These are phyloP conservation scores for Macrotus californicus DNA, from an alignment of 2,113 vertebrate genomes.

Conservation along the genomic window DNA sequence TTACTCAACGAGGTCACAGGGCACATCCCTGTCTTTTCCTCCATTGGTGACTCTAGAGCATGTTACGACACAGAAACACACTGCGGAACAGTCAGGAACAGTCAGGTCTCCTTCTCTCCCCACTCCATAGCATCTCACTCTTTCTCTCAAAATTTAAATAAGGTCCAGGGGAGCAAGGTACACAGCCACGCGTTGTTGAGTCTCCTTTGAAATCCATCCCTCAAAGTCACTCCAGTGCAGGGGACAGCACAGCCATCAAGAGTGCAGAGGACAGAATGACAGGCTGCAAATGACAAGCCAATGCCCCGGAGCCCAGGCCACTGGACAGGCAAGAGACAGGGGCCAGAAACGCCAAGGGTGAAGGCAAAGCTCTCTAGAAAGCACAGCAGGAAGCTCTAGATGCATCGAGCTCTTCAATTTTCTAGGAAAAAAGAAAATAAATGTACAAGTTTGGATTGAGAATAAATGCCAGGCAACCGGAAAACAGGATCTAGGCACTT, in stretches of 20 bases:
- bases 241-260: constrained; percentile 64
- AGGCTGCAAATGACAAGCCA: not conserved
- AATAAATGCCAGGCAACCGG: not conserved
- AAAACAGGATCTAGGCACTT: not conserved
- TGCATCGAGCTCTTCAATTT: not conserved
- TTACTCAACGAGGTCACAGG: constrained; percentile 46
- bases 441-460: not conserved
- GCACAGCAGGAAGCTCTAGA: too few species aligned
- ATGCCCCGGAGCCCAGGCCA: not conserved
- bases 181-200: constrained; percentile 69
- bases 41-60: constrained; percentile 65
- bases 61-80: constrained; percentile 72
- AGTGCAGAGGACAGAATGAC: constrained; percentile 51
- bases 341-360: not conserved
- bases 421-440: not conserved
- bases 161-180: constrained; percentile 71
- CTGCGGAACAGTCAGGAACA: constrained; percentile 76
- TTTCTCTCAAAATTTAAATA: constrained; percentile 76
- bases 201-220: constrained; percentile 75
- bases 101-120: constrained; percentile 68
- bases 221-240: constrained; percentile 68
- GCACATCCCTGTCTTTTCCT: constrained; percentile 71
- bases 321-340: not conserved
- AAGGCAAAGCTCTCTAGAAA: not conserved
- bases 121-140: not conserved